A percentile compares a stretch with the other conserved stretches of the same genome.
Conservation (phyloP, 2,888 invertebrate species). For the Xestia rhomboidea region DNA sequence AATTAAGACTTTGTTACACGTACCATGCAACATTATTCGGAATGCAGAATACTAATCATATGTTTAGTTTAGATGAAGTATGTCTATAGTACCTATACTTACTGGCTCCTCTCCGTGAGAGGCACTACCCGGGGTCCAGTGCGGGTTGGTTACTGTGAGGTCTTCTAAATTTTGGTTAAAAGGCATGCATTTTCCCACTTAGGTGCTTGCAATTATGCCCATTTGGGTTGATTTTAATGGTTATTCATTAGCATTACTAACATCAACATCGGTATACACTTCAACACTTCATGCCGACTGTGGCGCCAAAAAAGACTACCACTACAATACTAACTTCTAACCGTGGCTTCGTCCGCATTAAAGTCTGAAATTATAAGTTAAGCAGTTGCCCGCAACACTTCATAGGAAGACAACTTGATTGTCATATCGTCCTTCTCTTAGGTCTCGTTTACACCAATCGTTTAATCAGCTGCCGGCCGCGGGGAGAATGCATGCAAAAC, state of each 20-base stretch:
- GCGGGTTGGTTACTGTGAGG: background rate
- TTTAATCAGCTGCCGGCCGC: background rate
- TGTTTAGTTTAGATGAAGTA: background rate
- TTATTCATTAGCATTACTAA: too few species aligned
- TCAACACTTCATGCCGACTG: background rate
- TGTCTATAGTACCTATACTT: background rate
- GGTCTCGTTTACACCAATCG: background rate
- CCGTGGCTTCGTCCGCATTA: too few species aligned
- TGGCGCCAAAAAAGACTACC: too few species aligned
- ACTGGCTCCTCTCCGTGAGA: background rate
- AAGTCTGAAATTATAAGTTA: too few species aligned
- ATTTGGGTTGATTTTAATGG: background rate
- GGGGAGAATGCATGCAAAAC: background rate
- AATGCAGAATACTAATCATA: background rate
- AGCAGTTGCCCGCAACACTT: too few species aligned
- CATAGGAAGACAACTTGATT: too few species aligned
- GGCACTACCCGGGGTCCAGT: background rate
- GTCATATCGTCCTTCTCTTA: background rate
- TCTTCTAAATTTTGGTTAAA: background rate
- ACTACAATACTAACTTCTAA: too few species aligned
- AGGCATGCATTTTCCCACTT: background rate
- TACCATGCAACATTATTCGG: background rate
- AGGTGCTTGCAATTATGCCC: background rate
- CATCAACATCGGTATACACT: background rate
- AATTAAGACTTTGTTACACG: background rate